Base-by-base conservation (phyloP, 2,113 vertebrate genomes). In the Nesogale talazaci region DNA sequence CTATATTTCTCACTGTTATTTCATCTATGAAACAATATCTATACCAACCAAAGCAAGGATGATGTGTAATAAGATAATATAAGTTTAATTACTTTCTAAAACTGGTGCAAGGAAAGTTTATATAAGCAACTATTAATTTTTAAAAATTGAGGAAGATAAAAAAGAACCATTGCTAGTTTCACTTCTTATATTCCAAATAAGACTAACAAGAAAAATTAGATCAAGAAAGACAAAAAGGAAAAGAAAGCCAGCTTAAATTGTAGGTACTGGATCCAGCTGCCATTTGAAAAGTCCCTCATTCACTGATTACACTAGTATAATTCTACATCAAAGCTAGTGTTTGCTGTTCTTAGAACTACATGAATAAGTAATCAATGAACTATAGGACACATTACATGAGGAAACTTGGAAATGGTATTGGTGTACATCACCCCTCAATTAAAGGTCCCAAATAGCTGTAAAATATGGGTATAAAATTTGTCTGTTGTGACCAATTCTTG, bases 291-390 rank as follows among this genome's bases (percentile, higher is more conserved):
- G 2, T n/a, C 7, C 22, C 7, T 34, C 1, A 9, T 46, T 72
- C n/a, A 40, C 25, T 83, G 20, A 89, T 40, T 82, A 63, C 19
- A 16, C 31, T 61, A 23, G 31, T 11, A 61, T 61, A 83, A 56
- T 79, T 2, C 11, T 81, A 57, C 19, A 46, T 56, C 36, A 86
- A 25, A 81, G 23, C 31, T 72, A 57, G 6, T 72, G 3, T 67
- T 90, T 89, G 6, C 1, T 82, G 38, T 84, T 2, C 52, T 40
- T 3, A 82, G 10, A 90, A 4, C 22, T 34, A 76, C 1, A 42
- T 38, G 42, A 93, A 84, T 65, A 78, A 87, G 27, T 75, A 92
- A 91, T 90, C 61, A 91, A 46, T 83, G 25, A 74, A 63, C 31
- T 76, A 72, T 61, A 69, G 46, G 29, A 88, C 59, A 63, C 1